Evolutionary conservation across 2,888 invertebrate genomes (phyloP).

Genomic region (Formica aserva): DNA sequence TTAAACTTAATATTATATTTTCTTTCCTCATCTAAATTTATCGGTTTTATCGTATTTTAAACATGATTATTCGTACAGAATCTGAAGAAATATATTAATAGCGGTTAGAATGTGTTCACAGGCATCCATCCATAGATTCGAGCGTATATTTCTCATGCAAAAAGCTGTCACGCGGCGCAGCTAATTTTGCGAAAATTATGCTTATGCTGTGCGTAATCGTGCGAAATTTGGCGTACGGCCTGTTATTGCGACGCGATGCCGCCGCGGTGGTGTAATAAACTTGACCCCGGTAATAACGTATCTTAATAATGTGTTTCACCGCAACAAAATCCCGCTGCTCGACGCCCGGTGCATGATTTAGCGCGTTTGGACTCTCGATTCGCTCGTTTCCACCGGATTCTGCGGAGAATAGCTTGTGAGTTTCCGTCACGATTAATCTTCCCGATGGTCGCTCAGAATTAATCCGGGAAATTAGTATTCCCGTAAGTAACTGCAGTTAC

Average conservation of each 20-base stretch:
- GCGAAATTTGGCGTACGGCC: constrained; percentile 22
- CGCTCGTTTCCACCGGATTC: constrained; percentile 28
- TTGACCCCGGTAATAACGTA: constrained; percentile 33
- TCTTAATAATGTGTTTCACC: constrained; percentile 43
- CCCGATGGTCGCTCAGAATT: constrained; percentile 38
- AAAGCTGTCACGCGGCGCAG: constrained; percentile 6
- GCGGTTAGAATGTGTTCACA: not conserved
- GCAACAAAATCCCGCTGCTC: constrained; percentile 1
- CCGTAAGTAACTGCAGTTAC: constrained; percentile 45
- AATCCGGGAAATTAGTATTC: constrained; percentile 48
- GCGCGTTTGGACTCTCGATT: constrained; percentile 15
- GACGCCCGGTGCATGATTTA: constrained; percentile 37
- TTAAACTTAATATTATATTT: not conserved
- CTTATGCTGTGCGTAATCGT: not conserved
- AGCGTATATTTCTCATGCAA: not conserved
- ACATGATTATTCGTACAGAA: constrained; percentile 6
- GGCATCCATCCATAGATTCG: not conserved
- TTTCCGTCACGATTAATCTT: constrained; percentile 47
- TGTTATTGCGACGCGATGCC: constrained; percentile 16
- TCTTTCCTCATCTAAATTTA: not conserved
- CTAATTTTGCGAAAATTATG: constrained; percentile 39
- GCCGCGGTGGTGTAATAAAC: constrained; percentile 23
- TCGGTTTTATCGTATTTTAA: not conserved
- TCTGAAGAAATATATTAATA: not conserved
- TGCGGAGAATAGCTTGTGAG: constrained; percentile 35